These are phyloP conservation scores for Chrysolina oricalcia DNA, from an alignment of 2,888 invertebrate species.

Conservation along the genomic window DNA sequence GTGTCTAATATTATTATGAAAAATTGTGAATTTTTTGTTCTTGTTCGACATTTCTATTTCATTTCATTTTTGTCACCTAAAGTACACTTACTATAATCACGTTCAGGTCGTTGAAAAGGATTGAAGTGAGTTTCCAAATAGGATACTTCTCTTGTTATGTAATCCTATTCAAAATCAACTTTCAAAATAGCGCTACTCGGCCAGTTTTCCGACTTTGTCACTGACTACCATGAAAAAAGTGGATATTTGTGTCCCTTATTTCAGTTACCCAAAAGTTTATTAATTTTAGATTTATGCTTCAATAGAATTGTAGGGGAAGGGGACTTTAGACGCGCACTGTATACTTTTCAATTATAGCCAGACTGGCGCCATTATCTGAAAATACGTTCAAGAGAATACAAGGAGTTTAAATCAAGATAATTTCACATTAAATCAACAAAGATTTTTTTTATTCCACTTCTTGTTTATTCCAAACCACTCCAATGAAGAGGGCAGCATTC, in stretches of 20 bases:
- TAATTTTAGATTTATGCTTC: not conserved
- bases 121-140: no score
- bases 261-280: no score
- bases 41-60: not conserved
- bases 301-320: not conserved
- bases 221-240: no score
- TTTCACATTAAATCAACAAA: conserved; percentile 3
- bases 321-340: not conserved
- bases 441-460: conserved; percentile 13
- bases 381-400: conserved; percentile 9
- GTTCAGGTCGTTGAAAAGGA: no score
- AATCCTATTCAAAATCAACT: no score
- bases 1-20: no score
- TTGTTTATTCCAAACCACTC: conserved; percentile 12
- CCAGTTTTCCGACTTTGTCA: no score
- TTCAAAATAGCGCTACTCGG: no score
- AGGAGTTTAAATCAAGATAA: conserved; percentile 1
- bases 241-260: no score
- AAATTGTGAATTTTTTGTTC: no score
- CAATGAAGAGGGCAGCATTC: conserved; percentile 21
- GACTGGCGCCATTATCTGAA: not conserved
- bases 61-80: conserved; percentile 37
- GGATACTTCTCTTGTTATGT: no score
- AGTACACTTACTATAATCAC: no score
- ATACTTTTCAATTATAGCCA: not conserved